phyloP scores from a whole-genome alignment of 2,113 vertebrate genomes.

The Tiliqua scincoides region DNA sequence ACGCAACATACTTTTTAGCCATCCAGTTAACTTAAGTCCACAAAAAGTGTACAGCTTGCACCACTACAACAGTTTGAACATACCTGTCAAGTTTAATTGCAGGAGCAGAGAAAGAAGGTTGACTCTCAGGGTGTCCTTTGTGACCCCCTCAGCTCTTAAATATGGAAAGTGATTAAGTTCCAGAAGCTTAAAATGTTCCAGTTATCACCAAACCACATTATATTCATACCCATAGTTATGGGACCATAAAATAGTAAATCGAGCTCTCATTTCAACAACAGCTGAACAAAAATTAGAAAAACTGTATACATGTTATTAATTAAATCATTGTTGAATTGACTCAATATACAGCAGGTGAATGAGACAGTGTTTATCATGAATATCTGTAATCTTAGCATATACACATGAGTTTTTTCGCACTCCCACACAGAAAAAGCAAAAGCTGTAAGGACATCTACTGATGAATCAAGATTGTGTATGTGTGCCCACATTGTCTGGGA shows the following conservation, averaged over 20 bases:
- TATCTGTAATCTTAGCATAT: background rate
- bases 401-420: background rate
- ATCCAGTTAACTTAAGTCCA: background rate
- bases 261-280: background rate
- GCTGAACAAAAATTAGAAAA: background rate
- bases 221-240: background rate
- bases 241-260: background rate
- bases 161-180: constrained; percentile 1
- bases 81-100: background rate
- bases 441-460: background rate
- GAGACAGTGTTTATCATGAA: background rate
- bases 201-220: background rate
- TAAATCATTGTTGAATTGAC: background rate
- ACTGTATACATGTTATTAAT: background rate
- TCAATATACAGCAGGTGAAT: background rate
- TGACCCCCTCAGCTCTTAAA: constrained; percentile 4
- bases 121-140: background rate
- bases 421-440: background rate
- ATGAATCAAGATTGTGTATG: background rate
- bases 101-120: background rate
- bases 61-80: background rate
- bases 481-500: background rate
- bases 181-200: constrained; percentile 21
- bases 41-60: rapidly evolving
- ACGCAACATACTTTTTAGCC: background rate